Evolutionary conservation across 2,113 vertebrate genomes (phyloP).

Genomic region (Ceyx melanurus): DNA sequence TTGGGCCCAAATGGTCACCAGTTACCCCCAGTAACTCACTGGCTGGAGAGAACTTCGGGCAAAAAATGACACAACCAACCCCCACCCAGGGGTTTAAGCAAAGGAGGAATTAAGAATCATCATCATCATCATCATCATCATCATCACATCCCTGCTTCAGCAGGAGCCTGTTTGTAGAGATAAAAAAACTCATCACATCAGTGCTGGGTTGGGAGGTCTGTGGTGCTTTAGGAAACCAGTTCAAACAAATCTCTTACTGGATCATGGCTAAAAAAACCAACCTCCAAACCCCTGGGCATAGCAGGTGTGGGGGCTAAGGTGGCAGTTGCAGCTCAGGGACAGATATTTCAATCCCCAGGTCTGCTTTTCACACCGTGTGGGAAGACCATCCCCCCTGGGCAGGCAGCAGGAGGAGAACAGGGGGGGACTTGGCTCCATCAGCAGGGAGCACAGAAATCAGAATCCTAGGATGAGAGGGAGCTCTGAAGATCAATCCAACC

Average conservation of each 20-base stretch:
- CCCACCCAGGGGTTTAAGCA: neutral
- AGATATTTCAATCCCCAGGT: neutral
- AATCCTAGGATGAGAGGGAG: too few species aligned
- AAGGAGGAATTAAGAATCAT: neutral
- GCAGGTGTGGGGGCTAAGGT: neutral
- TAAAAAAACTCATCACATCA: neutral
- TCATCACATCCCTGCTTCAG: neutral
- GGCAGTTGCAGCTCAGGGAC: neutral
- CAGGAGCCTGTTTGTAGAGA: neutral
- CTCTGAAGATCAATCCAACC: too few species aligned
- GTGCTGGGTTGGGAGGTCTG: neutral
- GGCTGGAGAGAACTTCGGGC: neutral
- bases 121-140: rapidly evolving
- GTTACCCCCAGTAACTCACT: neutral
- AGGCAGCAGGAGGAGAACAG: rapidly evolving
- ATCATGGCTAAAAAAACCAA: too few species aligned
- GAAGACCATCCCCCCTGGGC: neutral
- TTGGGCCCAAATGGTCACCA: neutral
- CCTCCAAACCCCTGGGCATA: neutral
- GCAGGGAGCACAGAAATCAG: too few species aligned
- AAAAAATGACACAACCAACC: neutral
- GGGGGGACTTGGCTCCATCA: neutral
- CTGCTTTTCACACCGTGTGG: rapidly evolving
- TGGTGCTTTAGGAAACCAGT: neutral
- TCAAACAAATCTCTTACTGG: too few species aligned